Conservation (phyloP, 2,888 invertebrate genomes). For the Morinoia aosen region DNA sequence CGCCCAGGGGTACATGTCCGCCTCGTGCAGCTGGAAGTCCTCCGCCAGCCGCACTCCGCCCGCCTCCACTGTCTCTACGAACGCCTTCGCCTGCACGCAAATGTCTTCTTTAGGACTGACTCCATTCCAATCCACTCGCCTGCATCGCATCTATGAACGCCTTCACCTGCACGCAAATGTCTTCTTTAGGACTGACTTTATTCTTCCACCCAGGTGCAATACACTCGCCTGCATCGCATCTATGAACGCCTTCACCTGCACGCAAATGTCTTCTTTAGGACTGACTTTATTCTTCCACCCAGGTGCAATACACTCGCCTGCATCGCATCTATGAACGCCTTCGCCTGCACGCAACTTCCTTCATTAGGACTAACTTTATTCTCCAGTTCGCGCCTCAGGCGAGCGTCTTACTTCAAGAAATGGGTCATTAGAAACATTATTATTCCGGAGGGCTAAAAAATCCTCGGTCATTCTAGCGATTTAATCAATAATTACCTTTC, state of each 20-base stretch:
- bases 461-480: too few relatives aligned
- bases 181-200: too few relatives aligned
- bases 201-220: not conserved
- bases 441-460: too few relatives aligned
- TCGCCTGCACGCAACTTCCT: not conserved
- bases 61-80: not conserved
- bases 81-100: not conserved
- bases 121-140: not conserved
- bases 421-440: too few relatives aligned
- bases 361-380: too few relatives aligned
- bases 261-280: not conserved
- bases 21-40: constrained; percentile 53
- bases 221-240: not conserved
- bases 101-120: not conserved
- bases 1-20: constrained; percentile 55
- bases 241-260: not conserved
- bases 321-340: not conserved
- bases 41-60: not conserved
- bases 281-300: not conserved
- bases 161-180: not conserved
- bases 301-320: not conserved
- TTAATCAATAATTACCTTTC: too few relatives aligned
- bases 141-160: not conserved
- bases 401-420: too few relatives aligned
- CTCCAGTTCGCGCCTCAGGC: too few relatives aligned